A percentile compares a stretch with the other conserved stretches of the same genome.
Evolutionary conservation across 92 coral and sea anemone genomes (phyloP).

Genomic region (Virgularia gustaviana): DNA sequence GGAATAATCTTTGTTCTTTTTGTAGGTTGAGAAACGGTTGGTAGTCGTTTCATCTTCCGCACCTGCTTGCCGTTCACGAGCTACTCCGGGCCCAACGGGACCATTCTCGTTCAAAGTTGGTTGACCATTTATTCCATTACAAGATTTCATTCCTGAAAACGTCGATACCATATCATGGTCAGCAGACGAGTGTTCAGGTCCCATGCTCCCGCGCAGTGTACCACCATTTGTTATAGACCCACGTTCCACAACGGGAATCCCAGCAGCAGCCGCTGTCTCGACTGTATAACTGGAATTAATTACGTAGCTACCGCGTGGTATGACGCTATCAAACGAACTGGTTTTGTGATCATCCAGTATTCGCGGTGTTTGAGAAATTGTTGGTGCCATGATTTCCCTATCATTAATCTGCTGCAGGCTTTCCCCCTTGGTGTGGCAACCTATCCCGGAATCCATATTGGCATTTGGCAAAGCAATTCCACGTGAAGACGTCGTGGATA

Average conservation of each 20-base stretch:
- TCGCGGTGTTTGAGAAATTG: slow-evolving; percentile 22
- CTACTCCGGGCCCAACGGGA: not conserved
- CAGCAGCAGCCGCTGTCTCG: slow-evolving; percentile 93
- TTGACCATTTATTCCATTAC: not conserved
- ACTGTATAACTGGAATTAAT: slow-evolving; percentile 60
- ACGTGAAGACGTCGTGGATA: slow-evolving; percentile 17
- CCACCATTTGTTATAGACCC: not conserved
- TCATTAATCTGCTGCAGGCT: not conserved
- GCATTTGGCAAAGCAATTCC: not conserved
- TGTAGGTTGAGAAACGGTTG: slow-evolving; percentile 18
- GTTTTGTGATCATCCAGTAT: not conserved
- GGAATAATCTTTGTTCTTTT: not conserved
- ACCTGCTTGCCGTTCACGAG: not conserved
- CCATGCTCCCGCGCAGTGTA: not conserved
- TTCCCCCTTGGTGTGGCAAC: not conserved
- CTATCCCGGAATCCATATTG: not conserved
- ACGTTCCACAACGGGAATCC: slow-evolving; percentile 80
- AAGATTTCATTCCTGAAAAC: not conserved
- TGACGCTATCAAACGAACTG: not conserved
- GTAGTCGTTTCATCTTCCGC: no score
- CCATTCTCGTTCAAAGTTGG: not conserved
- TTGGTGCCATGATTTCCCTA: slow-evolving; percentile 2
- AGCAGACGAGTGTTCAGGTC: not conserved
- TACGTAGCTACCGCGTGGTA: slow-evolving; percentile 82
- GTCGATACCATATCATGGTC: not conserved